Conservation (phyloP, 2,888 invertebrate species). For the Microplitis deprimator region DNA sequence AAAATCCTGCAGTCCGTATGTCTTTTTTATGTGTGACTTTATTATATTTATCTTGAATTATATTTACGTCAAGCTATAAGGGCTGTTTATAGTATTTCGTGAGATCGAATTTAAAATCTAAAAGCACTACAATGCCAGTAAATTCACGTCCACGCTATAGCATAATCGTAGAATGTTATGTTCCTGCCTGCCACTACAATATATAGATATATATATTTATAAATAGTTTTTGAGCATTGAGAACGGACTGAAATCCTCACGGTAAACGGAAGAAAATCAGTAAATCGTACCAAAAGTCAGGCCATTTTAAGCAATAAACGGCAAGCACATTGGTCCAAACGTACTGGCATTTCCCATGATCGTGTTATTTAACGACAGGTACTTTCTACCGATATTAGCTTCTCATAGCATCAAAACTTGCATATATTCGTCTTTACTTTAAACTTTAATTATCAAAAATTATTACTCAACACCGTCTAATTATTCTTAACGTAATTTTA, state of each 20-base stretch:
- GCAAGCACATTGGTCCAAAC: conserved; percentile 38
- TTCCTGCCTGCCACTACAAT: conserved; percentile 27
- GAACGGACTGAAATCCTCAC: conserved; percentile 33
- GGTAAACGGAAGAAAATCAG: conserved; percentile 41
- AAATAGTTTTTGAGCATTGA: background rate
- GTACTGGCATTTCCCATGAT: conserved; percentile 27
- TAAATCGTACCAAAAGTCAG: conserved; percentile 46
- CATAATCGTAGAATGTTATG: conserved; percentile 46
- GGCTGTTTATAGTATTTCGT: background rate
- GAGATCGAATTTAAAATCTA: background rate
- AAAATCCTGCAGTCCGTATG: background rate
- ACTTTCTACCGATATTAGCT: conserved; percentile 46
- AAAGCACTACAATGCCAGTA: background rate
- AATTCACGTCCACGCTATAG: conserved; percentile 14
- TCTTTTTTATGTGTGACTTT: conserved; percentile 13
- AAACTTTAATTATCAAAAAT: conserved; percentile 4
- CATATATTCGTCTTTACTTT: conserved; percentile 42
- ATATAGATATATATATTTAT: conserved; percentile 23
- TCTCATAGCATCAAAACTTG: conserved; percentile 49
- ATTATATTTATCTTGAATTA: conserved; percentile 14
- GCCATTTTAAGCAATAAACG: conserved; percentile 46
- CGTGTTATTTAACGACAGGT: conserved; percentile 49
- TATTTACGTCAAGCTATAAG: conserved; percentile 3
- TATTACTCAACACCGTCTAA: background rate
- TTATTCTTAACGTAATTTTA: no score